Evolutionary conservation across 2,888 invertebrate species (phyloP).

Genomic region (Leucoma salicis): DNA sequence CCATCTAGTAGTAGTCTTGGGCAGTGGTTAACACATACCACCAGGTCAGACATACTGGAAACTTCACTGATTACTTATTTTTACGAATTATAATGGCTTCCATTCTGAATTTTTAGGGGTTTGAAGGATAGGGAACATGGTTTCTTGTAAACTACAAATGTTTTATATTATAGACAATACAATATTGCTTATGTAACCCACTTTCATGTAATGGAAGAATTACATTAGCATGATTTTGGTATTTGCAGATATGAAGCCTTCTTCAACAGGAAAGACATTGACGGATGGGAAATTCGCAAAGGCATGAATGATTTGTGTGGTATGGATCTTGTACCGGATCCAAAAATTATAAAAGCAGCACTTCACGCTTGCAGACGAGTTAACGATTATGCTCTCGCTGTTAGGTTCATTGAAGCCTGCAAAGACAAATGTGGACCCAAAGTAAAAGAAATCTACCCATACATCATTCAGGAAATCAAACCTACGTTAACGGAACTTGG

Average conservation of each 20-base stretch:
- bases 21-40: too few relatives aligned
- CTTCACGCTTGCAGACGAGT: constrained; percentile 95
- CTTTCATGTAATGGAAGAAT: too few relatives aligned
- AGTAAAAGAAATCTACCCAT: constrained; percentile 91
- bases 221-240: constrained; percentile 27
- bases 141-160: too few relatives aligned
- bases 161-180: too few relatives aligned
- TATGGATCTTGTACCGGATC: constrained; percentile 96
- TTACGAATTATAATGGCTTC: too few relatives aligned
- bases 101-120: too few relatives aligned
- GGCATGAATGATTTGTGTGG: constrained; percentile 94
- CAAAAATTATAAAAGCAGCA: constrained; percentile 92
- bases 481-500: constrained; percentile 97
- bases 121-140: too few relatives aligned
- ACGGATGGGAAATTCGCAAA: constrained; percentile 97
- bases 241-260: constrained; percentile 87
- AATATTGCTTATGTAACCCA: too few relatives aligned
- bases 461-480: constrained; percentile 93
- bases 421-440: constrained; percentile 93
- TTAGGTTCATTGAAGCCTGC: constrained; percentile 95
- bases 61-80: too few relatives aligned
- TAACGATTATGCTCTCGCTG: constrained; percentile 96
- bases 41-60: too few relatives aligned
- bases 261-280: constrained; percentile 93
- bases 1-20: too few relatives aligned